Evolutionary conservation across 2,113 vertebrate genomes (phyloP), one percentile per base, ranked within the genome.

Genomic region (Salvator merianae): DNA sequence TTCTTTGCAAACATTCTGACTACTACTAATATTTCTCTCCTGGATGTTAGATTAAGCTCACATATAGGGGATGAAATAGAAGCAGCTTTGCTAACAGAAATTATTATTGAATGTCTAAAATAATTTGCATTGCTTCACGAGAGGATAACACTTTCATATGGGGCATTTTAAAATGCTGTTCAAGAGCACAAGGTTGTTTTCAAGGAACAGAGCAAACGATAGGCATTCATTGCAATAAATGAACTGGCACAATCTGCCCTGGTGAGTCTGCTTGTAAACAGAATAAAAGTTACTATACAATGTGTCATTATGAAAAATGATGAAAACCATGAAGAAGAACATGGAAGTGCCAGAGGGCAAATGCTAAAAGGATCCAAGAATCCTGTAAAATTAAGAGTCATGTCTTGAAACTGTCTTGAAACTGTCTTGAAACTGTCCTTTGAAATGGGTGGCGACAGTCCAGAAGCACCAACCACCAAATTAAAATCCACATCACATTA

Each of bases 21-120:
- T 78, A 50, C 75, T 87, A 18, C 24, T 1, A 0, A 93, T 81
- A 88, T 87, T 91, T 92, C 7, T 87, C 81, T 66, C 87, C 3
- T 74, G 90, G 50, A 55, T 79, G 81, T 92, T 89, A 91, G 81
- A 89, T 87, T 71, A 93, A 93, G 92, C 53, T 92, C 85, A 73
- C 79, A 81, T n/a, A 81, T 85, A 92, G 90, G 55, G n/a, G 92
- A 89, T 91, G 73, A 90, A 92, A 92, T 71, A 68, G 68, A 86
- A 93, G 86, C n/a, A 87, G 89, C n/a, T 88, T 78, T 87, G 74
- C 76, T 92, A 81, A 93, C 90, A 88, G 70, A 93, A 93, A 86
- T 91, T 89, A 93, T 94, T 82, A 88, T 30, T 88, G 80, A 81
- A 43, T 72, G 81, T 88, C 76, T 91, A 86, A 90, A 84, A 89